Conservation (phyloP, 2,888 invertebrate species). For the Thereva nobilitata region DNA sequence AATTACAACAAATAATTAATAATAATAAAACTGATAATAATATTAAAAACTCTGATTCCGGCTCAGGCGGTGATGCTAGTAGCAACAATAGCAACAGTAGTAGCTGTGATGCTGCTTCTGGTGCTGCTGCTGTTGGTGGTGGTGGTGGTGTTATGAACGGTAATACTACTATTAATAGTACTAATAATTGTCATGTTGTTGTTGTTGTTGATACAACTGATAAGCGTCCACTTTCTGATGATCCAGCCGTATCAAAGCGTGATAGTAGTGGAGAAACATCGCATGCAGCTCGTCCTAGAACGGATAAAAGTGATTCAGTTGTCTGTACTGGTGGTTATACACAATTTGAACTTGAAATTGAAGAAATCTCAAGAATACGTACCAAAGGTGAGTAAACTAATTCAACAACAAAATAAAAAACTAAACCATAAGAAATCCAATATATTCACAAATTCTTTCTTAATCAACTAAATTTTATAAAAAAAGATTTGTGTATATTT, state of each 20-base stretch:
- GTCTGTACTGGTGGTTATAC: conserved; percentile 41
- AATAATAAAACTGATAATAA: background rate
- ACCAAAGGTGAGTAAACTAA: conserved; percentile 40
- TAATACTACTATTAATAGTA: conserved; percentile 4
- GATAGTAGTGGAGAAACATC: conserved; percentile 39
- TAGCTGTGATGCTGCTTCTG: conserved; percentile 18
- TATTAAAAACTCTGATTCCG: conserved; percentile 8
- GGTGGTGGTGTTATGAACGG: conserved; percentile 16
- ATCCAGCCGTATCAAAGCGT: conserved; percentile 35
- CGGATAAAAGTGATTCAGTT: conserved; percentile 43
- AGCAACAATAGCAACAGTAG: background rate
- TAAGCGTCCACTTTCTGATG: conserved; percentile 37
- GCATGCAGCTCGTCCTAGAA: conserved; percentile 35
- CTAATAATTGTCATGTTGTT: conserved; percentile 32
- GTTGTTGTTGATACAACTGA: conserved; percentile 2
- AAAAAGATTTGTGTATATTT: too few species aligned
- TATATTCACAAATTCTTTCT: too few species aligned
- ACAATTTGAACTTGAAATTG: conserved; percentile 41
- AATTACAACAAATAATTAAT: background rate
- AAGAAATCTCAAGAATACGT: conserved; percentile 43
- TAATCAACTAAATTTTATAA: too few species aligned
- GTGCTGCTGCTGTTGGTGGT: conserved; percentile 2
- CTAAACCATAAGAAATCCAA: too few species aligned
- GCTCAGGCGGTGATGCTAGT: background rate
- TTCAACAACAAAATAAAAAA: too few species aligned